These are phyloP conservation scores for Nezara viridula DNA, from an alignment of 2,888 invertebrate genomes.

Conservation along the genomic window DNA sequence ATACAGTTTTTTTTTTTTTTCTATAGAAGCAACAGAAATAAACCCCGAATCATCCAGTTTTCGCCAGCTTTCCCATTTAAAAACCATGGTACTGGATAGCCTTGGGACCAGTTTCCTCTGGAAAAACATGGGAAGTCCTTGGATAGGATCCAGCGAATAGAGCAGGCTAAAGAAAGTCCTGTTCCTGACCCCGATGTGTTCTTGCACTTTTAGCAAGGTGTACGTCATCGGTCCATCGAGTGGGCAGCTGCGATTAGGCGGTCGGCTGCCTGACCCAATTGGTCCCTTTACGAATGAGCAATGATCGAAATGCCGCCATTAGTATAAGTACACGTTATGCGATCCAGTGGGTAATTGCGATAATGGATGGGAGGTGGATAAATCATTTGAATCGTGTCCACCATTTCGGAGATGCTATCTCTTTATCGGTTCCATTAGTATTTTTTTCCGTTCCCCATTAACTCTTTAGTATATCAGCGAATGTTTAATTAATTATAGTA, in stretches of 20 bases:
- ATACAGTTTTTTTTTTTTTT: too few relatives aligned
- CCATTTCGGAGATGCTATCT: not conserved
- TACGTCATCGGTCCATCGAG: not conserved
- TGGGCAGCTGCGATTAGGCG: not conserved
- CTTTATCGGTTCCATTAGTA: not conserved
- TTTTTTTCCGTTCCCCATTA: not conserved
- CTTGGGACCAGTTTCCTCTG: constrained; percentile 1
- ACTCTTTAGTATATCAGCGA: not conserved
- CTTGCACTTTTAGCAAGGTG: constrained; percentile 33
- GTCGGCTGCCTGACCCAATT: not conserved
- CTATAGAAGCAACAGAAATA: not conserved
- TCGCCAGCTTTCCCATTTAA: not conserved
- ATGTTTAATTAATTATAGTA: too few relatives aligned
- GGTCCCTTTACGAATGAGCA: not conserved
- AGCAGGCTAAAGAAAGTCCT: not conserved
- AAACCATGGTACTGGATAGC: not conserved
- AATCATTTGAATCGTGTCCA: not conserved
- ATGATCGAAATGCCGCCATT: not conserved
- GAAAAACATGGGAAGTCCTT: constrained; percentile 20
- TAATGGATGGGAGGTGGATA: not conserved
- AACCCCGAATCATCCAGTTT: not conserved
- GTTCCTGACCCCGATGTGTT: constrained; percentile 22
- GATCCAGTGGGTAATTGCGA: not conserved
- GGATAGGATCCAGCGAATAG: not conserved
- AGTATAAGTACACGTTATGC: not conserved